Percentiles rank a stretch among this genome's conserved stretches.
These are phyloP conservation scores for Poicephalus gulielmi DNA, from an alignment of 2,113 vertebrate species.

Conservation along the genomic window DNA sequence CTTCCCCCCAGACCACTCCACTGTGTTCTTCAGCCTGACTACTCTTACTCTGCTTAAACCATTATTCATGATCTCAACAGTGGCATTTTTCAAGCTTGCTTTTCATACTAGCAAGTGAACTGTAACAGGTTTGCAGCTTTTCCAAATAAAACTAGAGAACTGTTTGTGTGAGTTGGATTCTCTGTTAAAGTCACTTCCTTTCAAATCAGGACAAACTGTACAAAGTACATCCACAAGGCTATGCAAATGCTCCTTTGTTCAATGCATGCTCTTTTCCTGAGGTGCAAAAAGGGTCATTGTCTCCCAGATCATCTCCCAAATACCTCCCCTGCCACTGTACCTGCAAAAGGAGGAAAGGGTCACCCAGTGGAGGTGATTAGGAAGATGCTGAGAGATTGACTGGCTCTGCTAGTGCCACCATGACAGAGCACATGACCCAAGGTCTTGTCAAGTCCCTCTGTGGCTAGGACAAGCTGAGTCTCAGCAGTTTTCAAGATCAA, in stretches of 20 bases:
- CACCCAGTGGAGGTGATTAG: neutral
- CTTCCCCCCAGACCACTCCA: neutral
- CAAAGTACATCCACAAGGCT: conserved; percentile 5
- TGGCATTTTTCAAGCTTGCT: neutral
- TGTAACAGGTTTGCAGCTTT: conserved; percentile 41
- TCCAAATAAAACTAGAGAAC: conserved; percentile 12
- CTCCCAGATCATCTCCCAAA: neutral
- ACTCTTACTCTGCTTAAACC: neutral
- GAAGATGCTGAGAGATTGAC: neutral
- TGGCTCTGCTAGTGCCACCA: neutral
- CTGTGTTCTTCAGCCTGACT: neutral
- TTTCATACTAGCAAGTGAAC: neutral
- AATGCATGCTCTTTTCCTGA: neutral
- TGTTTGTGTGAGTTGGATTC: conserved; percentile 23
- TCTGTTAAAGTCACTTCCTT: conserved; percentile 42
- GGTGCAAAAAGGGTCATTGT: neutral
- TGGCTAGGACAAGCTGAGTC: neutral
- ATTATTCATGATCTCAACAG: neutral
- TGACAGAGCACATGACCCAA: neutral
- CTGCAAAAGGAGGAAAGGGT: neutral
- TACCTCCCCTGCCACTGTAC: neutral
- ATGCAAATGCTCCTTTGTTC: neutral
- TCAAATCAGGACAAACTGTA: conserved; percentile 35
- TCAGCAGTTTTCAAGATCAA: neutral
- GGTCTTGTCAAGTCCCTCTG: neutral